phyloP scores from a whole-genome alignment of 1,140 invertebrate species.

The Drosophila bifasciata region DNA sequence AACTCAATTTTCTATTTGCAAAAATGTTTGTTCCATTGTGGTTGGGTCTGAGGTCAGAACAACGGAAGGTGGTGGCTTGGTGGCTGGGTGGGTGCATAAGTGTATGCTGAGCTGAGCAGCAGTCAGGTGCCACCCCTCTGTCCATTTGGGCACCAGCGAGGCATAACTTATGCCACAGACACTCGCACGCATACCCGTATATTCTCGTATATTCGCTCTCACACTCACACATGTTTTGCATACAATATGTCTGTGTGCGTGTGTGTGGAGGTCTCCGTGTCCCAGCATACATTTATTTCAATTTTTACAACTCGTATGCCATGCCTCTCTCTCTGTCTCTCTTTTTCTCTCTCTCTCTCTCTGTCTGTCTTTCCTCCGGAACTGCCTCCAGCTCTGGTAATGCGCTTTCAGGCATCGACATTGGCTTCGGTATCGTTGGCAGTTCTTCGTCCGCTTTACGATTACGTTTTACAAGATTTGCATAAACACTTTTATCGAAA shows the following conservation, averaged over 20 bases:
- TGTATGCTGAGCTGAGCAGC: background rate
- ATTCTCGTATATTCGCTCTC: constrained; percentile 45
- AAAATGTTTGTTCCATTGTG: constrained; percentile 59
- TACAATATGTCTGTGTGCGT: constrained; percentile 49
- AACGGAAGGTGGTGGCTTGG: background rate
- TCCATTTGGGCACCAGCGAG: constrained; percentile 45
- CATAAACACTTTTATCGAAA: constrained; percentile 79
- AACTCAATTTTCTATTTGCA: constrained; percentile 81
- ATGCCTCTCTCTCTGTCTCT: constrained; percentile 19
- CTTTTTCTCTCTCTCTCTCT: background rate
- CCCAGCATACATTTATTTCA: constrained; percentile 76
- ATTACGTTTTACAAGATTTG: constrained; percentile 69
- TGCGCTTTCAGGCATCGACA: constrained; percentile 56
- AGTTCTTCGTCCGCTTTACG: constrained; percentile 47
- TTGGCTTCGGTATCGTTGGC: constrained; percentile 44
- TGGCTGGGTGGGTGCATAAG: background rate
- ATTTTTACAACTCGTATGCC: constrained; percentile 68
- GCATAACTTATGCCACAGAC: constrained; percentile 69
- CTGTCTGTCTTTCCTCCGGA: constrained; percentile 1
- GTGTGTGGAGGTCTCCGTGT: constrained; percentile 22
- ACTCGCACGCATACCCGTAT: constrained; percentile 28
- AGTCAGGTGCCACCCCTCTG: constrained; percentile 37
- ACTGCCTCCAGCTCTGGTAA: constrained; percentile 25
- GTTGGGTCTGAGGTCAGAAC: constrained; percentile 39
- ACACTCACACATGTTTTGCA: constrained; percentile 37